Conservation (phyloP, 2,888 invertebrate species). For the Aleiodes leptofemur region DNA sequence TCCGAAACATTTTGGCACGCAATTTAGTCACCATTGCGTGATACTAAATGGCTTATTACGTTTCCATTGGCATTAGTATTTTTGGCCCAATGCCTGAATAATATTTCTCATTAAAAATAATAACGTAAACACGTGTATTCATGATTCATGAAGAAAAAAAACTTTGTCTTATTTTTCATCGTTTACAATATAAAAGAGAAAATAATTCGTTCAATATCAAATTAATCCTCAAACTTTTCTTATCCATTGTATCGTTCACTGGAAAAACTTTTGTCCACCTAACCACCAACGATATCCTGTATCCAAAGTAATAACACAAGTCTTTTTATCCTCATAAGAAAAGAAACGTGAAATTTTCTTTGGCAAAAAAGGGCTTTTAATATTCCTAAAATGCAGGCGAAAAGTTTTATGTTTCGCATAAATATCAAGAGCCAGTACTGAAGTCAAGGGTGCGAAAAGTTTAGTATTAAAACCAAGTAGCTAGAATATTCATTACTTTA, state of each 20-base stretch:
- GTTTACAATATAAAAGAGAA: no score
- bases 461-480: conserved; percentile 28
- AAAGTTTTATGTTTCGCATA: conserved; percentile 51
- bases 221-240: not conserved
- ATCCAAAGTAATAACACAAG: no score
- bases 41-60: conserved; percentile 44
- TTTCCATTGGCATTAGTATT: conserved; percentile 61
- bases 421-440: conserved; percentile 49
- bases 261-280: no score
- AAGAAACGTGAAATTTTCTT: conserved; percentile 15
- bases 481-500: conserved; percentile 32
- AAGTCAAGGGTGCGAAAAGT: conserved; percentile 43
- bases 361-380: conserved; percentile 50
- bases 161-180: no score
- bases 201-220: conserved; percentile 13
- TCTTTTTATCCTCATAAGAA: not conserved
- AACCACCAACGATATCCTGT: no score
- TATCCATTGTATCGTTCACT: no score
- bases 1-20: conserved; percentile 45
- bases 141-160: not conserved
- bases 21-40: conserved; percentile 42
- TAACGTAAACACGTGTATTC: conserved; percentile 7
- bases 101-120: conserved; percentile 11
- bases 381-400: conserved; percentile 54
- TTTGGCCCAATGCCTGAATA: conserved; percentile 61